Evolutionary conservation across 2,888 invertebrate species (phyloP).

Genomic region (Epinotia brunnichana): DNA sequence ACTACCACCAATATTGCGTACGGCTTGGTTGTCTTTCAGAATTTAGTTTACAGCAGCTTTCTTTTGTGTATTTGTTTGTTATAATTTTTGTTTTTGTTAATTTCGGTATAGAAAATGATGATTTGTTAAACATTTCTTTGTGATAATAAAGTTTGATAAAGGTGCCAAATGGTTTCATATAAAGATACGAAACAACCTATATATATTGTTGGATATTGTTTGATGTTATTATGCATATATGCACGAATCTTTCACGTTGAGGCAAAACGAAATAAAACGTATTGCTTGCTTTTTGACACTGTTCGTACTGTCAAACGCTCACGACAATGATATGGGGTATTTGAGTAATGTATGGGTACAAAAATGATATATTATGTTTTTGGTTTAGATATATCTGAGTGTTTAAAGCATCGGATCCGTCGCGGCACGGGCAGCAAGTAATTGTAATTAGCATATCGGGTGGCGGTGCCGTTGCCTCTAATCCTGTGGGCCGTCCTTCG

Average conservation of each 20-base stretch:
- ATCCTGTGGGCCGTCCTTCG: conserved; percentile 48
- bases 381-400: too few species aligned
- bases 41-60: conserved; percentile 22
- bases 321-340: too few species aligned
- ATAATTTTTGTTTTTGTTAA: conserved; percentile 14
- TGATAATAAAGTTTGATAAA: conserved; percentile 18
- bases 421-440: conserved; percentile 43
- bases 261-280: too few species aligned
- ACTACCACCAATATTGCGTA: neutral
- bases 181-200: neutral
- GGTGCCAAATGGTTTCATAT: neutral
- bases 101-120: conserved; percentile 13
- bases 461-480: conserved; percentile 51
- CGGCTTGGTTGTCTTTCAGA: neutral
- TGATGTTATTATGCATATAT: too few species aligned
- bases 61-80: conserved; percentile 30
- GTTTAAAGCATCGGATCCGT: conserved; percentile 22
- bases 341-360: too few species aligned
- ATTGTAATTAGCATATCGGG: conserved; percentile 51
- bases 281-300: too few species aligned
- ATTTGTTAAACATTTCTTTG: conserved; percentile 18
- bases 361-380: too few species aligned
- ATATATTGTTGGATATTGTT: neutral
- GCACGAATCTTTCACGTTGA: too few species aligned
- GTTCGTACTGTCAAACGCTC: too few species aligned